phyloP scores from a whole-genome alignment of 2,113 vertebrate genomes.

The Aphelocoma coerulescens region DNA sequence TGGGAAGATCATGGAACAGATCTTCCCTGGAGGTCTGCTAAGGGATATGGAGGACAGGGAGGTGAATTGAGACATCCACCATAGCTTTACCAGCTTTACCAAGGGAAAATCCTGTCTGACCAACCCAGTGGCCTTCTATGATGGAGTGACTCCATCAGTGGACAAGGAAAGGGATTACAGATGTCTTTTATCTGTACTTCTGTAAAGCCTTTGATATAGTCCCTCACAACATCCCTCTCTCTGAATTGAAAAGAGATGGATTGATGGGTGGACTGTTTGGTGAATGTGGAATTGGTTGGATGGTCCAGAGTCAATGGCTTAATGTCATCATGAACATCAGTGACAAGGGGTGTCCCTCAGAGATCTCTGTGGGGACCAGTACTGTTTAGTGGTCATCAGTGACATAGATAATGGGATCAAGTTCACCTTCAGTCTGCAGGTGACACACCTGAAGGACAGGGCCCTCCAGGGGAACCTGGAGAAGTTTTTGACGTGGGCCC shows the following conservation, averaged over 20 bases:
- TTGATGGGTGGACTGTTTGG: not conserved
- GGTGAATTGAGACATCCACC: not conserved
- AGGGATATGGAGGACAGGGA: not conserved
- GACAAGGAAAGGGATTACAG: not conserved
- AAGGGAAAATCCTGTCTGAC: not conserved
- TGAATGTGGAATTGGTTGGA: not conserved
- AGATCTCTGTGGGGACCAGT: not conserved
- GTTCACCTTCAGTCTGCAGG: not conserved
- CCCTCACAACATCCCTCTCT: not conserved
- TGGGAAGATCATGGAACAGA: not conserved
- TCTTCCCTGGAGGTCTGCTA: not conserved
- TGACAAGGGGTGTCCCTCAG: not conserved
- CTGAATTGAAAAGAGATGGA: not conserved
- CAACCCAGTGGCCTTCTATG: not conserved
- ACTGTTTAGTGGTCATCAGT: not conserved
- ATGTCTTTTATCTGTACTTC: not conserved
- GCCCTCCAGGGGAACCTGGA: not conserved
- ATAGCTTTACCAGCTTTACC: not conserved
- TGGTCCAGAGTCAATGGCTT: not conserved
- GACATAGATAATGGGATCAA: not conserved
- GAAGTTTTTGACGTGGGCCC: not conserved
- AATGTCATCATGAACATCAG: not conserved
- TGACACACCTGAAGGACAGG: not conserved
- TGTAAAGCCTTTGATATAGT: not conserved
- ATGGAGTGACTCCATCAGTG: not conserved